Conservation (phyloP, 2,113 vertebrate genomes). For the Pelecanoides urinatrix region DNA sequence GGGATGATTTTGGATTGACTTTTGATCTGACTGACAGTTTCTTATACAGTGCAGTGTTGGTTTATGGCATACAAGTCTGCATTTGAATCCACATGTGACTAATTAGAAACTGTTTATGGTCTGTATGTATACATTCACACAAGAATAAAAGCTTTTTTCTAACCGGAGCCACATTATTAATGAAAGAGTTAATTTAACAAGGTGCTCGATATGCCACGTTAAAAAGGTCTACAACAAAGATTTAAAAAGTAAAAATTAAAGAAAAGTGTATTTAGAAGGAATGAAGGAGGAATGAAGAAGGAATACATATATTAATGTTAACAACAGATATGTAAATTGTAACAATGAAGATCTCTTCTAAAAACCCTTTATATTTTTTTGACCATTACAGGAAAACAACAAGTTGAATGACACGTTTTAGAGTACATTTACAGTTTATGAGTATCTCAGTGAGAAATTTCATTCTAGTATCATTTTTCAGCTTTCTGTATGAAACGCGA, state of each 20-base stretch:
- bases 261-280: neutral
- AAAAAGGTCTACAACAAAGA: neutral
- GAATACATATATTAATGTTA: neutral
- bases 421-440: neutral
- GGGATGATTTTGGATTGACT: conserved; percentile 78
- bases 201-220: conserved; percentile 34
- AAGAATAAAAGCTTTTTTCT: conserved; percentile 45
- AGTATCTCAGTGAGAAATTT: neutral
- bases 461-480: neutral
- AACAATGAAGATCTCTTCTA: neutral
- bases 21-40: conserved; percentile 86
- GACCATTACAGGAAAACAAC: neutral
- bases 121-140: conserved; percentile 59
- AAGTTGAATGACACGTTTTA: neutral
- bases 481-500: neutral
- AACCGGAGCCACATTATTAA: conserved; percentile 36
- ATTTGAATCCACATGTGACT: conserved; percentile 79
- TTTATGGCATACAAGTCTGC: conserved; percentile 71
- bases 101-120: conserved; percentile 81
- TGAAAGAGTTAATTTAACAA: conserved; percentile 73
- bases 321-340: neutral
- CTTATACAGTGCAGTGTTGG: conserved; percentile 81
- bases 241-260: neutral
- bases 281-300: neutral
- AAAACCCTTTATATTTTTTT: neutral